These are phyloP conservation scores for Zaprionus africanus DNA, from an alignment of 1,140 invertebrate species.

Conservation along the genomic window DNA sequence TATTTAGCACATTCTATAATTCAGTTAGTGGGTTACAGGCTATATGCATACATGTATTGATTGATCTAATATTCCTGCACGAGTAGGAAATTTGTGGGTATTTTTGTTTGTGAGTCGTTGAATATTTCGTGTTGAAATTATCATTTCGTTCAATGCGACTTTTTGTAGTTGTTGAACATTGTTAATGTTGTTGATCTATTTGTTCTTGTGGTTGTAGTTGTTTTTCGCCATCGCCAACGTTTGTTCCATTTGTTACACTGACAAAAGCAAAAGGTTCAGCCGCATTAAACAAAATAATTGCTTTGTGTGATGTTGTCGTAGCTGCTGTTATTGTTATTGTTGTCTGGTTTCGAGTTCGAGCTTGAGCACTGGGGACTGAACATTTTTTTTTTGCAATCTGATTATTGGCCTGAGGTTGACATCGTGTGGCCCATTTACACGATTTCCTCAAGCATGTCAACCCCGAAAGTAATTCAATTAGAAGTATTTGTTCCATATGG, in stretches of 20 bases:
- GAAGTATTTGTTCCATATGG: background rate
- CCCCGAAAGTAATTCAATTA: slow-evolving; percentile 8
- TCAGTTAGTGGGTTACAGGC: background rate
- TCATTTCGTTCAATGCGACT: slow-evolving; percentile 28
- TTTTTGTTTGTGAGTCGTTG: slow-evolving; percentile 1
- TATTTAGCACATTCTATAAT: background rate
- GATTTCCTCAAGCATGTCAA: slow-evolving; percentile 18
- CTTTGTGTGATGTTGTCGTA: slow-evolving; percentile 16
- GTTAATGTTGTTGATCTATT: slow-evolving; percentile 8
- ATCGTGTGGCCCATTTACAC: slow-evolving; percentile 22
- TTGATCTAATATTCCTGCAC: background rate
- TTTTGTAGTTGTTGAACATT: slow-evolving; percentile 1
- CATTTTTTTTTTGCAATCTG: slow-evolving; percentile 26
- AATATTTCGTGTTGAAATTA: slow-evolving; percentile 28
- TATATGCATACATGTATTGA: background rate
- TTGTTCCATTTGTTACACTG: slow-evolving; percentile 41
- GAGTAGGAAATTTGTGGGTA: background rate
- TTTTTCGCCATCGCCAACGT: slow-evolving; percentile 5
- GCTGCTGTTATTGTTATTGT: slow-evolving; percentile 1
- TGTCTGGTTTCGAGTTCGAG: background rate
- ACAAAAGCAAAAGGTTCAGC: slow-evolving; percentile 59
- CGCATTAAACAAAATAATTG: slow-evolving; percentile 71
- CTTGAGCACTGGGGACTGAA: slow-evolving; percentile 8
- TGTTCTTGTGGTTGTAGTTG: slow-evolving; percentile 21
- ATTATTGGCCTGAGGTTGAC: slow-evolving; percentile 27